Conservation (phyloP, 2,113 vertebrate species). For the Neolamprologus caudopunctatus region DNA sequence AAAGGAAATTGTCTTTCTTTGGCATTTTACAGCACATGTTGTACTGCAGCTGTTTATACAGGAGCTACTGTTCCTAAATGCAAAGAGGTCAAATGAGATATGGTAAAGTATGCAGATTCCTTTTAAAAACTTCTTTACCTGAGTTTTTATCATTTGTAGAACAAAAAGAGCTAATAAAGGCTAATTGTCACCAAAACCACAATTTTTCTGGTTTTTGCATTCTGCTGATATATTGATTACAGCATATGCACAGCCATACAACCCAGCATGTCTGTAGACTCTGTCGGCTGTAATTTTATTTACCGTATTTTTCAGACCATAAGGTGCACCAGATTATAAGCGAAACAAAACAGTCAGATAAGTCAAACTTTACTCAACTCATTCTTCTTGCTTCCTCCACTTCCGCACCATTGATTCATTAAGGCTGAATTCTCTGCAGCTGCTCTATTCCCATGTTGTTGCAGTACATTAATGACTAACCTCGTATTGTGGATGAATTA, state of each 20-base stretch:
- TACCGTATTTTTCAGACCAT: background rate
- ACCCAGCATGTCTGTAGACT: background rate
- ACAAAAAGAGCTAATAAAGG: background rate
- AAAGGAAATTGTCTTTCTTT: conserved; percentile 56
- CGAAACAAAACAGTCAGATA: background rate
- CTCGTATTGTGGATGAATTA: fast-evolving
- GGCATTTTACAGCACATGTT: background rate
- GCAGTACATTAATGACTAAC: fast-evolving
- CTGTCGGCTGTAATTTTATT: background rate
- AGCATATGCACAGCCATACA: background rate
- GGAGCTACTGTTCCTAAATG: background rate
- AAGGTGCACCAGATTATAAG: background rate
- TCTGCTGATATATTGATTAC: background rate
- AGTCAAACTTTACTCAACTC: background rate
- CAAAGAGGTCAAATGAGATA: background rate
- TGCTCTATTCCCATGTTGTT: background rate
- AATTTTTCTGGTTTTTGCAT: background rate
- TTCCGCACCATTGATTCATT: fast-evolving
- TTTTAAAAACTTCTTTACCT: background rate
- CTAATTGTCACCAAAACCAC: background rate
- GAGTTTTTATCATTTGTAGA: background rate
- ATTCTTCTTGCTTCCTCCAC: background rate
- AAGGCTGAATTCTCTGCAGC: fast-evolving
- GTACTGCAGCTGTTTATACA: background rate
- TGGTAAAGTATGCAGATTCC: background rate